Percentiles rank a stretch among this genome's conserved stretches.
Evolutionary conservation across 1,140 invertebrate species (phyloP).

Genomic region (Drosophila arizonae): DNA sequence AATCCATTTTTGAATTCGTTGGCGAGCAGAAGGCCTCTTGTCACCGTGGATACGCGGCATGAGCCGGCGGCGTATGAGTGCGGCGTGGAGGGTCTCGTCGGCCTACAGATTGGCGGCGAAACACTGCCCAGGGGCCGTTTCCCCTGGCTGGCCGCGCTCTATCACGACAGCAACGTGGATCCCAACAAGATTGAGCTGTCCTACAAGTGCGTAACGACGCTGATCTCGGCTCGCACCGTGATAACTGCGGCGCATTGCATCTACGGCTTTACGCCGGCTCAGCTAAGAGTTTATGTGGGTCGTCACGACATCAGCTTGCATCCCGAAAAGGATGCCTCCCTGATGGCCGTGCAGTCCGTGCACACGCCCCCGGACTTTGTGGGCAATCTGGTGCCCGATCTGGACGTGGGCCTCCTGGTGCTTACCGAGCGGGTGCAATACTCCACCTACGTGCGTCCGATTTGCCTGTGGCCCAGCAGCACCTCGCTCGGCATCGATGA

Average conservation of each 20-base stretch:
- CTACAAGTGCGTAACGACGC: slow-evolving; percentile 59
- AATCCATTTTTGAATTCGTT: slow-evolving; percentile 45
- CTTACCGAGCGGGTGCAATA: slow-evolving; percentile 48
- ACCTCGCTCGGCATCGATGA: slow-evolving; percentile 24
- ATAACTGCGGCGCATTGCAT: slow-evolving; percentile 73
- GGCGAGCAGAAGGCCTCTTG: background rate
- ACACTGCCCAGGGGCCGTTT: slow-evolving; percentile 85
- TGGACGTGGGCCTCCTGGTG: slow-evolving; percentile 66
- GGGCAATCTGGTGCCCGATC: slow-evolving; percentile 55
- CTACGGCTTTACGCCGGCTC: slow-evolving; percentile 23
- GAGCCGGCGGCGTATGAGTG: slow-evolving; percentile 27
- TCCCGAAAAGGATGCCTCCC: slow-evolving; percentile 44
- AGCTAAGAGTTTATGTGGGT: slow-evolving; percentile 61
- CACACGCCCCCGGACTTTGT: slow-evolving; percentile 64
- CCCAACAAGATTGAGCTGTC: slow-evolving; percentile 30
- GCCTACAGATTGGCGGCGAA: slow-evolving; percentile 84
- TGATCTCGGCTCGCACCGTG: slow-evolving; percentile 59
- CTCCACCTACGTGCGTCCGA: slow-evolving; percentile 60
- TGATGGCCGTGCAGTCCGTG: slow-evolving; percentile 44
- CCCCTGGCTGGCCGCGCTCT: slow-evolving; percentile 88
- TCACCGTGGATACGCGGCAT: background rate
- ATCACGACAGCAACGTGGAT: slow-evolving; percentile 60
- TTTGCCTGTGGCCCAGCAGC: slow-evolving; percentile 67
- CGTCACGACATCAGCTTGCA: slow-evolving; percentile 59
- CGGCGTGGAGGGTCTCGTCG: slow-evolving; percentile 51